Conservation (phyloP, 2,888 invertebrate genomes). For the Agrotis segetum region DNA sequence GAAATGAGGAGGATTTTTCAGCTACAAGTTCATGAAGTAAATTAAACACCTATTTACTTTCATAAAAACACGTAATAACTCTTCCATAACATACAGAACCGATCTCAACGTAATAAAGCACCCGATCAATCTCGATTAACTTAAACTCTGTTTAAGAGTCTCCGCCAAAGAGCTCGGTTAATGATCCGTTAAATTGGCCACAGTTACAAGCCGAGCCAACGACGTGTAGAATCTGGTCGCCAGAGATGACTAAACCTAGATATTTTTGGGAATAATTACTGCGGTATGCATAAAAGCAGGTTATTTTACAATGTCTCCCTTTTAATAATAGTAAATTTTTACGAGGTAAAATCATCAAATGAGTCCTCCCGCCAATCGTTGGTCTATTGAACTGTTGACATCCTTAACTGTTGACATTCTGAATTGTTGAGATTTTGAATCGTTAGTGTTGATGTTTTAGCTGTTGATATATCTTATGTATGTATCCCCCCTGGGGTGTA, state of each 20-base stretch:
- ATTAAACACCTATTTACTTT: background rate
- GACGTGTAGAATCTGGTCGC: slow-evolving; percentile 3
- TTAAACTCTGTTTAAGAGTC: slow-evolving; percentile 25
- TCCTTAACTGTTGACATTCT: too few species aligned
- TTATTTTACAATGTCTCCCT: background rate
- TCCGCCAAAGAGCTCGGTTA: slow-evolving; percentile 25
- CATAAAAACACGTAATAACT: slow-evolving; percentile 2
- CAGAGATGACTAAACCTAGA: background rate
- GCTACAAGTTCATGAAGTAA: too few species aligned
- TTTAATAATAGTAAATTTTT: background rate
- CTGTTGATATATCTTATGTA: too few species aligned
- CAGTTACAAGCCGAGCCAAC: slow-evolving; percentile 9
- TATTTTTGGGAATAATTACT: background rate
- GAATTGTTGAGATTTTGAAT: too few species aligned
- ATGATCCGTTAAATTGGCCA: slow-evolving; percentile 48
- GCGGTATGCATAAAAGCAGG: background rate
- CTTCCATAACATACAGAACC: slow-evolving; percentile 20
- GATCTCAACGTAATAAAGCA: slow-evolving; percentile 24
- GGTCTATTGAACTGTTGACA: too few species aligned
- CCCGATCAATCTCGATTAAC: slow-evolving; percentile 43
- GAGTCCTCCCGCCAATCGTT: too few species aligned
- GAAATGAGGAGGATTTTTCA: too few species aligned
- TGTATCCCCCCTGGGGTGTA: too few species aligned
- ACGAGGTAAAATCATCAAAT: too few species aligned
- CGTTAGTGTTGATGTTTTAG: too few species aligned